phyloP scores from a whole-genome alignment of 2,888 invertebrate genomes.

The Noctua janthina region DNA sequence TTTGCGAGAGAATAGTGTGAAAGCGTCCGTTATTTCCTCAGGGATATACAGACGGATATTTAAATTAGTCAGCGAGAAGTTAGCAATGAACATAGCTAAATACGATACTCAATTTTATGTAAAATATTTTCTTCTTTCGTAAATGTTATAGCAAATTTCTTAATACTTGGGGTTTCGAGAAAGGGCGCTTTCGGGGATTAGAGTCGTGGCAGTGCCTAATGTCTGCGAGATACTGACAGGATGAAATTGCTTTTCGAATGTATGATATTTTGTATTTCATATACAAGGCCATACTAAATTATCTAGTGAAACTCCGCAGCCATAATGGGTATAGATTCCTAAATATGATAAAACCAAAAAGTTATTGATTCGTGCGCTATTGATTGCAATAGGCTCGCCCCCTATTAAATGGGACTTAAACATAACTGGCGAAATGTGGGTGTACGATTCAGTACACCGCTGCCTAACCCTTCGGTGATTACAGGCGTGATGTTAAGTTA shows the following conservation, averaged over 20 bases:
- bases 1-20: constrained; percentile 46
- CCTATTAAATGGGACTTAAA: too few relatives aligned
- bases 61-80: constrained; percentile 58
- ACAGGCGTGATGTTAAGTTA: too few relatives aligned
- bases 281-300: neutral
- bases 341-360: neutral
- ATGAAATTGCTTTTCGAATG: constrained; percentile 32
- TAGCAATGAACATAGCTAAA: constrained; percentile 35
- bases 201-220: constrained; percentile 27
- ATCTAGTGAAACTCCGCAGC: neutral
- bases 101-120: constrained; percentile 31
- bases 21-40: constrained; percentile 53
- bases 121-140: constrained; percentile 31
- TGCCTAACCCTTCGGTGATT: too few relatives aligned
- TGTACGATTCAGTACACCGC: too few relatives aligned
- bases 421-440: too few relatives aligned
- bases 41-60: constrained; percentile 52
- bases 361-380: neutral
- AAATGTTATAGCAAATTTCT: constrained; percentile 23
- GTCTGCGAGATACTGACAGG: constrained; percentile 31
- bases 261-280: constrained; percentile 20
- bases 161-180: constrained; percentile 22
- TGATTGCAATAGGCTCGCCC: too few relatives aligned
- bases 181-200: constrained; percentile 36
- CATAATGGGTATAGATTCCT: neutral